Evolutionary conservation across 2,888 invertebrate genomes (phyloP).

Genomic region (Gari tellinella): DNA sequence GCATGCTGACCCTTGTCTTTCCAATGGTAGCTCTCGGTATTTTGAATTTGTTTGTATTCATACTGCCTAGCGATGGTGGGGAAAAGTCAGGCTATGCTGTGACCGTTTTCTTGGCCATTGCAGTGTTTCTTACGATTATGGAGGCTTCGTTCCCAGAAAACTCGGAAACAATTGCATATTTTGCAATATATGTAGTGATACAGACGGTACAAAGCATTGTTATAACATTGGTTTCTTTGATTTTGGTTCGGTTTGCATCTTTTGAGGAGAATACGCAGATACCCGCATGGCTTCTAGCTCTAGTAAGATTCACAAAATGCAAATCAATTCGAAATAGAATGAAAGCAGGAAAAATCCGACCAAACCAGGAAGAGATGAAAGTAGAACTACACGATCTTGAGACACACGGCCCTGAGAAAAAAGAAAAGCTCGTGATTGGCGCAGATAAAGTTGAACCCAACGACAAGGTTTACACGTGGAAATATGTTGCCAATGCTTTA

Average conservation of each 20-base stretch:
- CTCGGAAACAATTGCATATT: too few species aligned
- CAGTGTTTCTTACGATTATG: constrained; percentile 35
- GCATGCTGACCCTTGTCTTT: constrained; percentile 9
- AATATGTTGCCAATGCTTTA: neutral
- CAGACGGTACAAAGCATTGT: constrained; percentile 29
- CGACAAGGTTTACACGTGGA: neutral
- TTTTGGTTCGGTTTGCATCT: constrained; percentile 2
- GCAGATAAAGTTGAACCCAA: neutral
- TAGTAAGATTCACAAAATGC: neutral
- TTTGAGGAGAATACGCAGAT: constrained; percentile 1
- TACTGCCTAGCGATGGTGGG: constrained; percentile 20
- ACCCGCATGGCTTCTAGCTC: neutral
- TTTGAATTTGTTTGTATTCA: constrained; percentile 21
- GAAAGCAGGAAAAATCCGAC: too few species aligned
- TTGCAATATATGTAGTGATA: constrained; percentile 32
- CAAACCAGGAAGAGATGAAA: constrained; percentile 8
- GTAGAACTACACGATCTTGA: neutral
- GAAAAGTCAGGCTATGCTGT: constrained; percentile 40
- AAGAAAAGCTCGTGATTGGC: neutral
- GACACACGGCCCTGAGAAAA: neutral
- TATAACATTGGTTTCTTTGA: too few species aligned
- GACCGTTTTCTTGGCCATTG: constrained; percentile 41
- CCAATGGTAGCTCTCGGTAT: constrained; percentile 18
- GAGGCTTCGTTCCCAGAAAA: constrained; percentile 13
- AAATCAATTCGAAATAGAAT: neutral